These are phyloP conservation scores for Agelas oroides DNA, from an alignment of 37 sponge, comb jelly and placozoan species.

Conservation along the genomic window DNA sequence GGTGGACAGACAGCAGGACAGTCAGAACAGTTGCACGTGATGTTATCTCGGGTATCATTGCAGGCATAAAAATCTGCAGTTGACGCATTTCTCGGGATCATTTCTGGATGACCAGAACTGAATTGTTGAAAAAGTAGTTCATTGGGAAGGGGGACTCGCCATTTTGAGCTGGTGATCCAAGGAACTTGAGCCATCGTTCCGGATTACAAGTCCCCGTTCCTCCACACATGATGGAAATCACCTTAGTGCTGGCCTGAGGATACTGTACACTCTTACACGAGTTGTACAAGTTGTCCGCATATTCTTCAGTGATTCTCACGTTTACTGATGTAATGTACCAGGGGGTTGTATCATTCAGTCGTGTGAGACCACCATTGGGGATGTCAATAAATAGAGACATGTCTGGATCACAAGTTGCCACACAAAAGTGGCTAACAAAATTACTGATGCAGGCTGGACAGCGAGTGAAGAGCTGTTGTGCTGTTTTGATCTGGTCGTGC, in stretches of 20 bases:
- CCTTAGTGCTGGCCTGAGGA: slow-evolving; percentile 58
- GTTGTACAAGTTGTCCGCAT: slow-evolving; percentile 64
- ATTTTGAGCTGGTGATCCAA: slow-evolving; percentile 63
- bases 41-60: neutral
- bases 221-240: slow-evolving; percentile 83
- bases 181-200: slow-evolving; percentile 59
- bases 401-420: slow-evolving; percentile 87
- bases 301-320: slow-evolving; percentile 32
- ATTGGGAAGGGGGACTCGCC: slow-evolving; percentile 73
- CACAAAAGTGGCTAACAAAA: slow-evolving; percentile 87
- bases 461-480: slow-evolving; percentile 68
- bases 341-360: no score
- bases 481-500: slow-evolving; percentile 31
- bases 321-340: slow-evolving; percentile 9
- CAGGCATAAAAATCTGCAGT: neutral
- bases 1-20: slow-evolving; percentile 90
- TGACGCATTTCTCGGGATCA: neutral
- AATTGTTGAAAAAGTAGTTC: slow-evolving; percentile 20
- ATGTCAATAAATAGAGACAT: slow-evolving; percentile 71
- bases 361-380: no score
- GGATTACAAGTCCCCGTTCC: slow-evolving; percentile 65
- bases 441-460: slow-evolving; percentile 91
- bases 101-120: neutral
- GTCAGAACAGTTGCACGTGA: slow-evolving; percentile 68
- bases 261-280: slow-evolving; percentile 86